Evolutionary conservation across 2,888 invertebrate species (phyloP), one percentile per base, ranked within the genome.

Genomic region (Ecliptopera silaceata): DNA sequence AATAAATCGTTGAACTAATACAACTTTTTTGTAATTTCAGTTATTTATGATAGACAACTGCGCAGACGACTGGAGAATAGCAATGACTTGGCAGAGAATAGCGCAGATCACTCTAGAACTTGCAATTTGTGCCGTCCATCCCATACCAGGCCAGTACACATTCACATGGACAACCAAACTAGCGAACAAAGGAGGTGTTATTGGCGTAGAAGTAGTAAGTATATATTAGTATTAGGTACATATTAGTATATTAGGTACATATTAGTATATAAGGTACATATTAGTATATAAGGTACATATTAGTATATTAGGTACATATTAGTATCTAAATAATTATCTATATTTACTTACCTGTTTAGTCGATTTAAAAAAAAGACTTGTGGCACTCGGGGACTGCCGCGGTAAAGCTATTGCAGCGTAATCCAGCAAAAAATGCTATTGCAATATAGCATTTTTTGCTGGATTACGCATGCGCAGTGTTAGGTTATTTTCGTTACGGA

Each of bases 11-110:
- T 22, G 4, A 1, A 22, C 6, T 22, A 22, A 22, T 22, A 5
- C 10, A 8, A 4, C 10, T 8, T 4, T 49, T 69, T 53, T 63
- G 5, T 47, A 0, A 59, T 93, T 93, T 41, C 94, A 99, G 99
- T 95, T 99, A 92, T 99, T 99, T 94, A 99, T 99, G 97, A 98
- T 99, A 93, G 99, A 99, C 94, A 99, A 99, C 94, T 99, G 99
- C 93, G 98, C 99, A 69, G 99, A 99, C 88, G 99, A 99, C 93
- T 99, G 99, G 99, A 94, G 99, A 84, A 99, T 99, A 92, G 99
- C 99, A 78, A 98, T 99, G 96, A 99, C 99, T 72, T 98, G 97
- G 96, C 98, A 98, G 91, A 94, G 99, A 88, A 96, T 98, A 88
- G 94, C 95, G 77, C 97, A 97, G 92, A 98, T 99, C 82, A 93